phyloP scores from a whole-genome alignment of 2,113 vertebrate species.

The Xenopus tropicalis region DNA sequence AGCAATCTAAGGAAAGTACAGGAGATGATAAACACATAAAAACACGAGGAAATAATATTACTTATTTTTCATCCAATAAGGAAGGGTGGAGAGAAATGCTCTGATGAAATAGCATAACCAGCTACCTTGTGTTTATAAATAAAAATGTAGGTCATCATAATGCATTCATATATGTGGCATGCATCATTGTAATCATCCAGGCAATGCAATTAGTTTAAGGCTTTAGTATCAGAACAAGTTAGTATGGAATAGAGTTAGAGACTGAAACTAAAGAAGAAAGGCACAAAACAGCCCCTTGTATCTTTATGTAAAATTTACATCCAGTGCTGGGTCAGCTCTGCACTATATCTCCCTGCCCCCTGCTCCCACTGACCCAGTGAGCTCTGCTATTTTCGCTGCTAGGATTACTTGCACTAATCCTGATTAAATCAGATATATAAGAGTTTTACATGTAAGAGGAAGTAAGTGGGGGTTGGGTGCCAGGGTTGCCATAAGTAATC shows the following conservation, averaged over 20 bases:
- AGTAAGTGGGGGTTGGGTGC: neutral
- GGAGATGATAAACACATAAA: neutral
- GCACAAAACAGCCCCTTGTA: neutral
- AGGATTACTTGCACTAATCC: constrained; percentile 29
- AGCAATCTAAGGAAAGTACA: neutral
- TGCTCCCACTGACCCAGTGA: constrained; percentile 30
- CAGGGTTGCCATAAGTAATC: too few relatives aligned
- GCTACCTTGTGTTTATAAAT: neutral
- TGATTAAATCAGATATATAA: constrained; percentile 23
- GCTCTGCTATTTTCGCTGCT: constrained; percentile 24
- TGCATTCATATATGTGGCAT: neutral
- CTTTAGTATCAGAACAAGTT: too few relatives aligned
- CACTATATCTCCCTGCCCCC: neutral
- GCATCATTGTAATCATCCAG: neutral
- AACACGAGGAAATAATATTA: neutral
- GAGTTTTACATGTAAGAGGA: constrained; percentile 7
- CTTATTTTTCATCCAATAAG: neutral
- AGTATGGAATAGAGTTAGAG: neutral
- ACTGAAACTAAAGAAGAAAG: neutral
- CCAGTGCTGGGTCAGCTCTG: neutral
- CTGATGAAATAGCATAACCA: neutral
- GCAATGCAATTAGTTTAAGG: too few relatives aligned
- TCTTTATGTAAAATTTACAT: neutral
- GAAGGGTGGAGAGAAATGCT: neutral
- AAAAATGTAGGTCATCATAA: constrained; percentile 5